A percentile compares a stretch with the other conserved stretches of the same genome.
Conservation (phyloP, 2,113 vertebrate species). For the Mesitornis unicolor region DNA sequence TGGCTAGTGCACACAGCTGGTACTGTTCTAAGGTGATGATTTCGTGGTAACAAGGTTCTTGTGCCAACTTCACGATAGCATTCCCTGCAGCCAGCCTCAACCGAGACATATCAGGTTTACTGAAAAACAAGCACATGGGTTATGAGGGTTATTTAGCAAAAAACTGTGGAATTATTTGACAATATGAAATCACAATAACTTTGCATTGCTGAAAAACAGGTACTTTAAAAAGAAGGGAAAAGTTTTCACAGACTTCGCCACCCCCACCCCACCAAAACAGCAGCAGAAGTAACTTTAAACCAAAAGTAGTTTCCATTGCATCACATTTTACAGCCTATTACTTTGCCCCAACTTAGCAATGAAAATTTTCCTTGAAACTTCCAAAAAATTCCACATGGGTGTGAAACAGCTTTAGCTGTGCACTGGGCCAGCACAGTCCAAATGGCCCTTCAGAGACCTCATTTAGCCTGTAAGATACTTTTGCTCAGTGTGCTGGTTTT, state of each 20-base stretch:
- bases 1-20: slow-evolving; percentile 94
- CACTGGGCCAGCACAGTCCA: neutral
- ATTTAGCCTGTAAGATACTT: neutral
- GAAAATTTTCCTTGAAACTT: neutral
- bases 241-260: neutral
- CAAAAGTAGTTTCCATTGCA: neutral
- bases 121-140: slow-evolving; percentile 69
- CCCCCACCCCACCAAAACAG: neutral
- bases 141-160: neutral
- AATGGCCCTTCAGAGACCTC: neutral
- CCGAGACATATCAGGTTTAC: slow-evolving; percentile 98
- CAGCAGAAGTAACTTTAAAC: neutral
- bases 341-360: neutral
- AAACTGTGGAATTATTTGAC: neutral
- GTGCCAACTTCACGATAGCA: slow-evolving; percentile 92
- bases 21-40: slow-evolving; percentile 98
- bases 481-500: neutral
- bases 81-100: slow-evolving; percentile 92
- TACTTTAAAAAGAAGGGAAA: neutral
- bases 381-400: neutral
- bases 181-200: neutral
- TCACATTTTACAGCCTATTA: neutral
- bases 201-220: neutral
- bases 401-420: neutral
- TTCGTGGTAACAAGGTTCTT: slow-evolving; percentile 98